Base-by-base conservation (phyloP, 1,140 invertebrate genomes). In the Myzus persicae region DNA sequence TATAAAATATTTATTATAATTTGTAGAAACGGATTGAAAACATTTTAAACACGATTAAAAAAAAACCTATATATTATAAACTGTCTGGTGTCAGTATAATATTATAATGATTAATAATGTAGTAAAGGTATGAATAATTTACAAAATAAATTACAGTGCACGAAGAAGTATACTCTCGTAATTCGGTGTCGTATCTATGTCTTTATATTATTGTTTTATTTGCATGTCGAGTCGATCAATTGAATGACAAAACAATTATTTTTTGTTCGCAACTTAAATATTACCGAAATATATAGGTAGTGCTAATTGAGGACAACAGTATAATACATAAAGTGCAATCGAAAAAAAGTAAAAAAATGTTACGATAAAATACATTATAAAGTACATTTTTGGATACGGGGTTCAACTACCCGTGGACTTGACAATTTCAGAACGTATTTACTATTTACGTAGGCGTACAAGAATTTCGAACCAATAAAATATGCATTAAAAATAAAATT, bases 141-240 rank as follows among this genome's bases (percentile, higher is more conserved):
- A n/a, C 31, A n/a, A 20, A 82, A 82, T 36, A 20, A 82, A 40
- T 24, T 5, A 9, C 20, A 6, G 36, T 67, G 14, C n/a, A n/a
- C 20, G 7, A 82, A 82, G 76, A 81, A n/a, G 14, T 38, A 38
- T 67, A n/a, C 36, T 20, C 5, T n/a, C 36, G 20, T 82, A 82
- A 82, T 3, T 24, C 59, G 14, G 11, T 82, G 76, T 82, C 2
- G 7, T 82, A 22, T 22, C 76, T 38, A 38, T 24, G 76, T 40
- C 40, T 67, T 67, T 67, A n/a, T n/a, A n/a, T 31, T 67, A 42
- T 42, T 42, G 82, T 85, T 85, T 85, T 42, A 85, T 85, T 85
- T 44, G 82, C 82, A 42, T 85, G 82, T 85, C 82, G 9, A 85
- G 42, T 8, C 38, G 24, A 40, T 84, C 38, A 11, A 22, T 40